Evolutionary conservation across 2,797 vertebrate species (phyloP).

Genomic region (Spinus pinus): DNA sequence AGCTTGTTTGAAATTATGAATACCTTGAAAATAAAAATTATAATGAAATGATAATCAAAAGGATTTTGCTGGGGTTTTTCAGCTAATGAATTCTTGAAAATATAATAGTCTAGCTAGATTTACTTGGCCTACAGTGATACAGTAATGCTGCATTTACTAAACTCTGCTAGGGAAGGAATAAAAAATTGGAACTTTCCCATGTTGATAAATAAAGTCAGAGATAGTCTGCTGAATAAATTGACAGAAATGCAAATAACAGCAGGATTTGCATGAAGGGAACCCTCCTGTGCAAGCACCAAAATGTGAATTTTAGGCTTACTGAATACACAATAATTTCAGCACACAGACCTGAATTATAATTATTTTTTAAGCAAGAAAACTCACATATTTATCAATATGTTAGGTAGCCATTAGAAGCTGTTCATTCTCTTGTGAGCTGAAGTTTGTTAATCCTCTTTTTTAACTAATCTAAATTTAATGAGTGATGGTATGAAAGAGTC

Average conservation of each 20-base stretch:
- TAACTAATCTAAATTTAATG: neutral
- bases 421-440: neutral
- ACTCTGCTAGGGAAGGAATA: neutral
- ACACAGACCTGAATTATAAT: neutral
- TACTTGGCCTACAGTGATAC: neutral
- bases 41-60: neutral
- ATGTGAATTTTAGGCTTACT: neutral
- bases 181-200: neutral
- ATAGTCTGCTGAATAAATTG: neutral
- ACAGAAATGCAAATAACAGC: neutral
- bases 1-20: neutral
- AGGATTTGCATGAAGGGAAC: neutral
- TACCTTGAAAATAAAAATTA: neutral
- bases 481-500: neutral
- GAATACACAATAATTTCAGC: neutral
- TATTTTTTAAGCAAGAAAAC: neutral
- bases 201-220: neutral
- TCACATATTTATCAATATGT: rapidly evolving
- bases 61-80: rapidly evolving
- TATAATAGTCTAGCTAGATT: neutral
- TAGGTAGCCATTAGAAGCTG: neutral
- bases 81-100: neutral
- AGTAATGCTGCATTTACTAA: neutral
- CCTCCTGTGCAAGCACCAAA: neutral
- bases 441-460: neutral